Evolutionary conservation across 2,888 invertebrate species (phyloP).

Genomic region (Venustoraphidia nigricollis): DNA sequence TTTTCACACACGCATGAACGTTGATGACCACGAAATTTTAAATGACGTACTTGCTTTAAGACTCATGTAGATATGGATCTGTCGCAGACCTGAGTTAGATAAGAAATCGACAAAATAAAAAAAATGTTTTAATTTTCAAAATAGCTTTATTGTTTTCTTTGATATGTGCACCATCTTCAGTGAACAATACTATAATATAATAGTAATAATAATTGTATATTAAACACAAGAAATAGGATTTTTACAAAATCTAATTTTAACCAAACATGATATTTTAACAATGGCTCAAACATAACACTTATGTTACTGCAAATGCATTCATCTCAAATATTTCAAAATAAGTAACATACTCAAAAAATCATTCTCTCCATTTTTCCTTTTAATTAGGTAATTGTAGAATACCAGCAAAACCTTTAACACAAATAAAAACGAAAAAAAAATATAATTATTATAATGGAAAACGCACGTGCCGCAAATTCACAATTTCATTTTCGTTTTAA

Average conservation of each 20-base stretch:
- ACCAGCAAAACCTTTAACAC: too few relatives aligned
- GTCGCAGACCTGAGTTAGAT: too few relatives aligned
- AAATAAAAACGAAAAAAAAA: neutral
- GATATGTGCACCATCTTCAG: slow-evolving; percentile 6
- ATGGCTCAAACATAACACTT: slow-evolving; percentile 21
- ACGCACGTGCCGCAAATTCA: neutral
- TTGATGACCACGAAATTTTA: too few relatives aligned
- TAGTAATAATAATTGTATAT: neutral
- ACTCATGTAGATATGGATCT: too few relatives aligned
- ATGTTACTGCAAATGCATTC: slow-evolving; percentile 26
- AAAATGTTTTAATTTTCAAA: slow-evolving; percentile 3
- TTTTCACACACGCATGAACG: too few relatives aligned
- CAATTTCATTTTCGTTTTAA: neutral
- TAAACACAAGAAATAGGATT: slow-evolving; percentile 3
- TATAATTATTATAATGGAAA: neutral
- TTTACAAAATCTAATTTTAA: slow-evolving; percentile 6
- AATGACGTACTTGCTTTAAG: too few relatives aligned
- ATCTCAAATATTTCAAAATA: too few relatives aligned
- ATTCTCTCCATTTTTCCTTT: neutral
- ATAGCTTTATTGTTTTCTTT: slow-evolving; percentile 5
- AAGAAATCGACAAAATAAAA: neutral
- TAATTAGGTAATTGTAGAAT: neutral
- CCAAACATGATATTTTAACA: neutral
- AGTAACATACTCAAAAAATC: too few relatives aligned
- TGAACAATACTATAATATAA: slow-evolving; percentile 4